A percentile compares a stretch with the other conserved stretches of the same genome.
Evolutionary conservation across 2,888 invertebrate species (phyloP).

Genomic region (Synanthedon vespiformis): DNA sequence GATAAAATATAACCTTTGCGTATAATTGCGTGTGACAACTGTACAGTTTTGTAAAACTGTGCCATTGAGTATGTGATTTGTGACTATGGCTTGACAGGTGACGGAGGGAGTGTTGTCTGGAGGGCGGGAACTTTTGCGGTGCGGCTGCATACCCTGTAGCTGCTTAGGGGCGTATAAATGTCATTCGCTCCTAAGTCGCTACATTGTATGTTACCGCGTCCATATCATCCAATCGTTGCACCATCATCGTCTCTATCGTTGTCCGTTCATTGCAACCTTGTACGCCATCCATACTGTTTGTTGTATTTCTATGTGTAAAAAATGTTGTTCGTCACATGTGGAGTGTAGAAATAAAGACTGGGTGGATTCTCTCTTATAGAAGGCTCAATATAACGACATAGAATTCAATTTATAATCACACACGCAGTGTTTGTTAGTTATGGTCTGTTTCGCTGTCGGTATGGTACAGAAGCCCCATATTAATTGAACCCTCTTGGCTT

Average conservation of each 20-base stretch:
- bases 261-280: conserved; percentile 12
- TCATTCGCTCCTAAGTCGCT: conserved; percentile 47
- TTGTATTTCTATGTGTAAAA: conserved; percentile 4
- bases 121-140: conserved; percentile 9
- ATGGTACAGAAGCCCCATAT: too few species aligned
- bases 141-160: conserved; percentile 60
- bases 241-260: conserved; percentile 12
- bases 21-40: too few species aligned
- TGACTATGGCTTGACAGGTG: conserved; percentile 29
- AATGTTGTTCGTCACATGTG: background rate
- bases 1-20: too few species aligned
- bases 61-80: conserved; percentile 18
- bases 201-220: conserved; percentile 45
- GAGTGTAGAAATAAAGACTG: too few species aligned
- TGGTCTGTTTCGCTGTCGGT: too few species aligned
- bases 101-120: background rate
- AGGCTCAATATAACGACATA: too few species aligned
- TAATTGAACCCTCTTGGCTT: too few species aligned
- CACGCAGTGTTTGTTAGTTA: too few species aligned
- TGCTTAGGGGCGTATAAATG: conserved; percentile 58
- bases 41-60: too few species aligned
- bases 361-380: too few species aligned
- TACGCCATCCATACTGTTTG: conserved; percentile 11
- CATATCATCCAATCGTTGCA: conserved; percentile 18
- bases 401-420: too few species aligned